A percentile compares a stretch with the other conserved stretches of the same genome.
Evolutionary conservation across 2,113 vertebrate genomes (phyloP).

Genomic region (Crocuta crocuta): DNA sequence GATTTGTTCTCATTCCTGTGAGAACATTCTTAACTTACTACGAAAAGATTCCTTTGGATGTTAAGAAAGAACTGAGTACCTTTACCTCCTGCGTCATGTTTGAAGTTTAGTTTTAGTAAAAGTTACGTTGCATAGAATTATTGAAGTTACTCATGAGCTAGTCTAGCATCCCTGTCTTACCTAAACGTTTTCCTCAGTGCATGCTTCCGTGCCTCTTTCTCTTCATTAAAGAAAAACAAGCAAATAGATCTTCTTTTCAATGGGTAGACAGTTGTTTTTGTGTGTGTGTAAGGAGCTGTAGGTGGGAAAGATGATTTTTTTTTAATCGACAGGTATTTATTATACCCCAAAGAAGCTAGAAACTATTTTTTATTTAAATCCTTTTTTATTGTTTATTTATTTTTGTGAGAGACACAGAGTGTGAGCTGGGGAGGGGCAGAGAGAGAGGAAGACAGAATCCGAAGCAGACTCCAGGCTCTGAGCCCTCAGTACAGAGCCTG

Average conservation of each 20-base stretch:
- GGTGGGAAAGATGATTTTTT: background rate
- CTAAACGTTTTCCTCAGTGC: background rate
- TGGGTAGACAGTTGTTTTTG: background rate
- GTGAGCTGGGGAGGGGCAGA: too few relatives aligned
- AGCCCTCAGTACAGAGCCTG: too few relatives aligned
- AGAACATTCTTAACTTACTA: background rate
- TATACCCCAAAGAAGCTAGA: background rate
- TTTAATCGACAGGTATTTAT: background rate
- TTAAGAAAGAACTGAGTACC: background rate
- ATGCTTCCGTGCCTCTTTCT: background rate
- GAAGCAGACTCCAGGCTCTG: too few relatives aligned
- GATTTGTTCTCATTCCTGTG: background rate
- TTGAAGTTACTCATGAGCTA: background rate
- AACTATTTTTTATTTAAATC: background rate
- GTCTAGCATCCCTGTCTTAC: background rate
- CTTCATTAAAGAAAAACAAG: slow-evolving; percentile 22
- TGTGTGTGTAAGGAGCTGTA: background rate
- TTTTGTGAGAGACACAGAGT: too few relatives aligned
- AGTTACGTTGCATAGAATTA: background rate
- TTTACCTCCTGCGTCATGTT: background rate
- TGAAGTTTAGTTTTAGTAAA: slow-evolving; percentile 19
- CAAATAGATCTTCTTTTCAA: slow-evolving; percentile 3
- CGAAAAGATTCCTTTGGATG: background rate
- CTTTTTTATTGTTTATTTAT: too few relatives aligned
- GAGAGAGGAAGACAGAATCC: too few relatives aligned